Evolutionary conservation across 2,888 invertebrate species (phyloP).

Genomic region (Thumatha senex): DNA sequence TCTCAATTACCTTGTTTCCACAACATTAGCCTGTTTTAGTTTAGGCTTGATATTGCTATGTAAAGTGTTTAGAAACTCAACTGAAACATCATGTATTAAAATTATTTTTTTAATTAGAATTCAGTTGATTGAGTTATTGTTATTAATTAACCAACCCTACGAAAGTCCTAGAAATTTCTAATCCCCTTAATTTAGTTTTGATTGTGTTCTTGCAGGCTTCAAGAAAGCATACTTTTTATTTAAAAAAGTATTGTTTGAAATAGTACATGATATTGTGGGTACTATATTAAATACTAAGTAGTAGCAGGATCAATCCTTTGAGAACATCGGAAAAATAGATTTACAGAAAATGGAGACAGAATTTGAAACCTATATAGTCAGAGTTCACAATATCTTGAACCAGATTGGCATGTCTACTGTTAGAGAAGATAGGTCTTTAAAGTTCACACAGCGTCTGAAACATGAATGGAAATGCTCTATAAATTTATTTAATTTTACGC

Average conservation of each 20-base stretch:
- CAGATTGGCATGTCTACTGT: conserved; percentile 38
- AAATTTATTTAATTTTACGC: conserved; percentile 29
- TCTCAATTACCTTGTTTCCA: too few relatives aligned
- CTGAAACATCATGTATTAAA: background rate
- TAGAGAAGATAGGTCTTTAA: conserved; percentile 31
- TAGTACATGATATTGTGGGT: background rate
- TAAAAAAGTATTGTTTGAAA: background rate
- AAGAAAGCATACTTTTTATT: background rate
- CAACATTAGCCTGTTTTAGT: too few relatives aligned
- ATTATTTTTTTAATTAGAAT: background rate
- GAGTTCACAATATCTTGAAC: conserved; percentile 31
- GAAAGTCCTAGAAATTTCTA: background rate
- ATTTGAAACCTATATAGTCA: conserved; percentile 38
- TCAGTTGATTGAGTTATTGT: background rate
- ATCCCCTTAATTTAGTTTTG: background rate
- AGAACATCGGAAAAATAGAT: background rate
- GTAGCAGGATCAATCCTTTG: background rate
- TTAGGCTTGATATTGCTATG: too few relatives aligned
- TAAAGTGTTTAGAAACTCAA: too few relatives aligned
- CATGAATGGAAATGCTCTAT: conserved; percentile 35
- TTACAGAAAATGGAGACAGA: conserved; percentile 13
- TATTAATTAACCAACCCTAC: background rate
- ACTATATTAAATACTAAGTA: background rate
- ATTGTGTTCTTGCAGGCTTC: background rate
- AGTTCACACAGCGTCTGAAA: conserved; percentile 24